phyloP scores from a whole-genome alignment of 2,888 invertebrate genomes.

The Balanococcus diminutus region DNA sequence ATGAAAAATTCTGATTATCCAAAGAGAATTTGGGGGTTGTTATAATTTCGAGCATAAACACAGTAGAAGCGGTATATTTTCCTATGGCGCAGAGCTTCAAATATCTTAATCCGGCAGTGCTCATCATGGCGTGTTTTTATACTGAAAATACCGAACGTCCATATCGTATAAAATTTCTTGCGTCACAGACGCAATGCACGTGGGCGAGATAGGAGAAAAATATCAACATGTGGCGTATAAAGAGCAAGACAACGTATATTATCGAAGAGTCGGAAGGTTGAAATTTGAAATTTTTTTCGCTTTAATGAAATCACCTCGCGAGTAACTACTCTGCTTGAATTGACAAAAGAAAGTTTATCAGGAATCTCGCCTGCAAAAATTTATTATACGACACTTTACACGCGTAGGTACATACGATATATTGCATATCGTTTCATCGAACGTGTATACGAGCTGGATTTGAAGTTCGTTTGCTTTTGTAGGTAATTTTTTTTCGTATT shows the following conservation, averaged over 20 bases:
- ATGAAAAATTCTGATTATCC: no score
- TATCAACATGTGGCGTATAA: background rate
- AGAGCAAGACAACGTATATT: background rate
- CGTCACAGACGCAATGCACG: background rate
- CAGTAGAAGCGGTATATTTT: no score
- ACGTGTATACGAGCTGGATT: background rate
- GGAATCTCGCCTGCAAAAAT: background rate
- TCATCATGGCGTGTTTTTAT: no score
- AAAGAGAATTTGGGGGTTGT: no score
- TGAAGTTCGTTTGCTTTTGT: background rate
- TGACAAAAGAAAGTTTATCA: background rate
- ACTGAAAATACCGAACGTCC: no score
- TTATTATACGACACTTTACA: background rate
- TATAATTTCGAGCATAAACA: no score
- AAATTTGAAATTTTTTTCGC: background rate
- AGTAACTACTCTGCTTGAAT: background rate
- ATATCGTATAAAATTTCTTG: background rate
- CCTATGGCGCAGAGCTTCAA: no score
- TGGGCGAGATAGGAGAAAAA: background rate
- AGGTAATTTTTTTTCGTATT: background rate
- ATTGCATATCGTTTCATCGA: slow-evolving; percentile 7
- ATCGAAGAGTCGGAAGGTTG: background rate
- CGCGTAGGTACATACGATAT: background rate
- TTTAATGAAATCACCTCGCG: background rate
- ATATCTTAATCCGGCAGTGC: no score